Evolutionary conservation across 2,113 vertebrate genomes (phyloP).

Genomic region (Sitta europaea): DNA sequence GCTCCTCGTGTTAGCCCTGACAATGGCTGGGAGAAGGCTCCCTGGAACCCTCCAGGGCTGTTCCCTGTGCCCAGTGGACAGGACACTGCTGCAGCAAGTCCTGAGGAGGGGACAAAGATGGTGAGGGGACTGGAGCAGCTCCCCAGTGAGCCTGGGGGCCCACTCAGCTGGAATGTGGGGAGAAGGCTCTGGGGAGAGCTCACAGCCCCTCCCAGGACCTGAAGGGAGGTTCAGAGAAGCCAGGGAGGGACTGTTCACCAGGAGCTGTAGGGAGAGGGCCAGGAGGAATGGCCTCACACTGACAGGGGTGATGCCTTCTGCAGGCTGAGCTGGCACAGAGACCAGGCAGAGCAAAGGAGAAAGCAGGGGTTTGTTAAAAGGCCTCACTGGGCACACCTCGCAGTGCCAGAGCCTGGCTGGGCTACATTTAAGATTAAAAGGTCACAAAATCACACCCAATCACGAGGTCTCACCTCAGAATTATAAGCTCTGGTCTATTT

Average conservation of each 20-base stretch:
- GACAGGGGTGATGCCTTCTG: not conserved
- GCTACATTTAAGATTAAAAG: too few species aligned
- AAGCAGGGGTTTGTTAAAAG: too few species aligned
- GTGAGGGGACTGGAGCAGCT: not conserved
- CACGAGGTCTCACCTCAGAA: too few species aligned
- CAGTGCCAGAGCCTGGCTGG: too few species aligned
- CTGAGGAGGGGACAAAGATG: not conserved
- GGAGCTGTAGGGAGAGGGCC: not conserved
- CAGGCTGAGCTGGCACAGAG: too few species aligned
- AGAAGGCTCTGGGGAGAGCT: not conserved
- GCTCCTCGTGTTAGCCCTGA: not conserved
- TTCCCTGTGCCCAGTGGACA: not conserved
- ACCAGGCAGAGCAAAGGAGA: too few species aligned
- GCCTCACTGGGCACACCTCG: too few species aligned
- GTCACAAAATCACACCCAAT: too few species aligned
- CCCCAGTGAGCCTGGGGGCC: not conserved
- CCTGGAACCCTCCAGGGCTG: not conserved
- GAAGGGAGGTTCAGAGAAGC: not conserved
- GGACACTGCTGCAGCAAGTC: accelerated
- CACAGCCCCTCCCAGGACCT: not conserved
- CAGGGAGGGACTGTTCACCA: not conserved
- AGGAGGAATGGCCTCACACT: not conserved
- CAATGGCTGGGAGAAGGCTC: accelerated
- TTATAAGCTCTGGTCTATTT: too few species aligned
- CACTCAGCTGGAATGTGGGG: too few species aligned